Evolutionary conservation across 2,113 vertebrate genomes (phyloP), one percentile per base, ranked within the genome.

Genomic region (Strix uralensis): DNA sequence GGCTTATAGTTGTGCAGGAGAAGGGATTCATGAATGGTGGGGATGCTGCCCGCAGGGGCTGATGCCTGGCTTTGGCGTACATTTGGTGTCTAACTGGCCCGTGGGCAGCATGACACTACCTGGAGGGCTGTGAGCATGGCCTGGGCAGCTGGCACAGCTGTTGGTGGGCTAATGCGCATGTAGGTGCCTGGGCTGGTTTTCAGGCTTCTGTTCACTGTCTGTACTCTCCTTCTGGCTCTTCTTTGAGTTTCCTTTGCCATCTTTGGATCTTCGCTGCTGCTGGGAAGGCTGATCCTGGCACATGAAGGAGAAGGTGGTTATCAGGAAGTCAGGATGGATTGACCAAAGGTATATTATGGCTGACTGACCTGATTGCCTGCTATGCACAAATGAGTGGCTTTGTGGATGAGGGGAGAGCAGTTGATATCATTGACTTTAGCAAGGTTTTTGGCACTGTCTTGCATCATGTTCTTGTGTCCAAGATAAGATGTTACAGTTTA

Each of bases 1-100:
- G 47, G 23, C 17, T 72, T 0, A 0, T 63, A n/a, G n/a, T 5
- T 79, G 27, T 49, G 47, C 27, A 44, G 63, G 15, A 82, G 58
- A n/a, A 75, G 46, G 40, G 18, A 77, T 63, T 14, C 30, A 38
- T 22, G 4, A 15, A 4, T 0, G 0, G 10, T 15, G 57, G 61
- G 36, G 44, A 51, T 29, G 7, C 26, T 52, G 29, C 32, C 51
- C 0, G 1, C 27, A 61, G 65, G 13, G 40, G 11, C 54, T 84
- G 80, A 20, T 80, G 80, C 34, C 38, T 75, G 54, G 36, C 38
- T 34, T 26, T 0, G 1, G 23, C 0, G 2, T 49, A 42, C 16
- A 10, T n/a, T 65, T 75, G 61, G 21, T 47, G 14, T 46, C 11
- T 78, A 26, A 49, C 32, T 42, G 23, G 13, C 15, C 38, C 1